These are phyloP conservation scores for Loris lydekkerianus DNA, from an alignment of 2,797 vertebrate genomes.

Conservation along the genomic window DNA sequence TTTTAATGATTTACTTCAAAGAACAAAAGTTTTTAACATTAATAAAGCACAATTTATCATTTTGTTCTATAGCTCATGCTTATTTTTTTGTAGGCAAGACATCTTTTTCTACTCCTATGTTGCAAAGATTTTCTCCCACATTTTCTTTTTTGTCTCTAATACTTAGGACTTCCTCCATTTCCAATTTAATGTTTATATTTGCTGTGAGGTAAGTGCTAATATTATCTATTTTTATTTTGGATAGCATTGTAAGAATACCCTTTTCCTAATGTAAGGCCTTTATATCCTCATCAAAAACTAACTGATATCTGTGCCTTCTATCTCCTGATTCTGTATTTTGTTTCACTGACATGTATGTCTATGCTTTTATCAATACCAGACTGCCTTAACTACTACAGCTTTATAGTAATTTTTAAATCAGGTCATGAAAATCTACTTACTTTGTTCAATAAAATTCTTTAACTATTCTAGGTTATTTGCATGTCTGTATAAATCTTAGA, in stretches of 20 bases:
- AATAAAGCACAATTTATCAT: neutral
- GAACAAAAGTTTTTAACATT: neutral
- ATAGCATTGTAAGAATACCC: neutral
- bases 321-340: neutral
- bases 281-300: neutral
- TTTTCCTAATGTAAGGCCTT: neutral
- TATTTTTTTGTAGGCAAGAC: neutral
- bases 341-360: neutral
- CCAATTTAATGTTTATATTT: neutral
- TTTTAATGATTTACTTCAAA: neutral
- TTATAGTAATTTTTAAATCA: neutral
- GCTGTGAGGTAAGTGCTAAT: neutral
- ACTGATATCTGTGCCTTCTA: neutral
- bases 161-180: neutral
- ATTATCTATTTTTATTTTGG: neutral
- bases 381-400: neutral
- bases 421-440: neutral
- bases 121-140: neutral
- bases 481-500: neutral
- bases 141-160: neutral
- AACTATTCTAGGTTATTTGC: neutral
- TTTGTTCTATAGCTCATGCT: neutral
- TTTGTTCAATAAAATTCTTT: neutral
- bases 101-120: neutral
- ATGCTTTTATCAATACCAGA: neutral